Conservation (phyloP, 2,797 vertebrate genomes). For the Macrochelys suwanniensis region DNA sequence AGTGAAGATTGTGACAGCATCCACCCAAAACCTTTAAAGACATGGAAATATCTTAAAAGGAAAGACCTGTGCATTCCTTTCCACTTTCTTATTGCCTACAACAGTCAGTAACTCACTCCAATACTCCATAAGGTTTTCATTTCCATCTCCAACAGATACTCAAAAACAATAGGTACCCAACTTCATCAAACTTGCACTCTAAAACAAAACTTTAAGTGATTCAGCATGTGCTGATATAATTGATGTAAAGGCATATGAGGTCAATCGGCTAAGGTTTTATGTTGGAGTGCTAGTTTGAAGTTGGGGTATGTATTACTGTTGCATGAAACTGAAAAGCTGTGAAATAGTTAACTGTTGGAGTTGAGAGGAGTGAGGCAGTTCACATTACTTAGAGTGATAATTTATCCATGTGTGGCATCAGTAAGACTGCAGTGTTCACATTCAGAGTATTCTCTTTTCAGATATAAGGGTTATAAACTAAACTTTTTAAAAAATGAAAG, state of each 20-base stretch:
- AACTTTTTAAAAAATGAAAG: background rate
- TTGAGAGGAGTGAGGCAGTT: background rate
- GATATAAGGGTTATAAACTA: background rate
- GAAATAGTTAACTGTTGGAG: background rate
- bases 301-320: background rate
- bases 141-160: background rate
- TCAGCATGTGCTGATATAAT: background rate
- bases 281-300: background rate
- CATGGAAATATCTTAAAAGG: background rate
- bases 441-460: background rate
- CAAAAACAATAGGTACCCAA: background rate
- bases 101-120: background rate
- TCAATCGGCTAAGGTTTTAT: background rate
- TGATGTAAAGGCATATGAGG: background rate
- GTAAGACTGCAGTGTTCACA: background rate
- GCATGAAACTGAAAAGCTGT: background rate
- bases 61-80: background rate
- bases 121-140: too few species aligned
- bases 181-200: background rate
- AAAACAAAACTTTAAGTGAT: background rate
- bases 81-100: background rate
- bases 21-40: background rate
- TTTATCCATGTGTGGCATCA: background rate
- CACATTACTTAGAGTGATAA: background rate
- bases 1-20: background rate